A percentile compares a stretch with the other conserved stretches of the same genome.
phyloP scores from a whole-genome alignment of 2,113 vertebrate genomes.

The Monopterus albus region DNA sequence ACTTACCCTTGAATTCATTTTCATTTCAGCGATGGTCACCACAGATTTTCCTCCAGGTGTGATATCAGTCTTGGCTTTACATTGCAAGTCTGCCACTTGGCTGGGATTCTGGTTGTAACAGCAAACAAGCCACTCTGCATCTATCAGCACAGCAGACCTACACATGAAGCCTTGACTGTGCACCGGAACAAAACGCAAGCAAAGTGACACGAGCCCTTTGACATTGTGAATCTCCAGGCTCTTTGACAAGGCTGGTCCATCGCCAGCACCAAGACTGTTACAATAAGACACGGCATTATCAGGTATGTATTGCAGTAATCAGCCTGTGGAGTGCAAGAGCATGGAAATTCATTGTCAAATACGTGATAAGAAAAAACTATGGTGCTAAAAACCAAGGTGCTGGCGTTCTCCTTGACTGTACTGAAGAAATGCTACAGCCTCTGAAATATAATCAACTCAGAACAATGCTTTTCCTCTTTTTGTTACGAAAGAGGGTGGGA shows the following conservation, averaged over 20 bases:
- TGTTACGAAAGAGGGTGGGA: not conserved
- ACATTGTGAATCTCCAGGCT: not conserved
- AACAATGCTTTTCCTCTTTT: not conserved
- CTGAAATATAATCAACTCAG: not conserved
- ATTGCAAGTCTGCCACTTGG: not conserved
- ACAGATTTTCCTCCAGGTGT: not conserved
- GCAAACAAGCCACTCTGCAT: conserved; percentile 15
- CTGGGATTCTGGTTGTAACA: not conserved
- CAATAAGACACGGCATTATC: not conserved
- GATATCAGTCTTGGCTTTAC: not conserved
- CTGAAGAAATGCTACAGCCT: not conserved
- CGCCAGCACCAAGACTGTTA: not conserved
- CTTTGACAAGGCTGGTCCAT: not conserved
- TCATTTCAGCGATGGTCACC: not conserved
- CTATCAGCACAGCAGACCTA: not conserved
- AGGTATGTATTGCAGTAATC: not conserved
- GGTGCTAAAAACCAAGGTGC: not conserved
- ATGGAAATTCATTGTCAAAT: not conserved
- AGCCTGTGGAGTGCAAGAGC: not conserved
- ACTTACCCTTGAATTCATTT: not conserved
- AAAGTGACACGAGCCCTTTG: not conserved
- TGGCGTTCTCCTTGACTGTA: not conserved
- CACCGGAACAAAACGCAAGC: not conserved
- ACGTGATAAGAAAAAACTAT: not conserved
- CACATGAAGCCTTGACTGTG: fast-evolving